Base-by-base conservation (phyloP, 2,113 vertebrate species). In the Eudyptes chrysolophus region DNA sequence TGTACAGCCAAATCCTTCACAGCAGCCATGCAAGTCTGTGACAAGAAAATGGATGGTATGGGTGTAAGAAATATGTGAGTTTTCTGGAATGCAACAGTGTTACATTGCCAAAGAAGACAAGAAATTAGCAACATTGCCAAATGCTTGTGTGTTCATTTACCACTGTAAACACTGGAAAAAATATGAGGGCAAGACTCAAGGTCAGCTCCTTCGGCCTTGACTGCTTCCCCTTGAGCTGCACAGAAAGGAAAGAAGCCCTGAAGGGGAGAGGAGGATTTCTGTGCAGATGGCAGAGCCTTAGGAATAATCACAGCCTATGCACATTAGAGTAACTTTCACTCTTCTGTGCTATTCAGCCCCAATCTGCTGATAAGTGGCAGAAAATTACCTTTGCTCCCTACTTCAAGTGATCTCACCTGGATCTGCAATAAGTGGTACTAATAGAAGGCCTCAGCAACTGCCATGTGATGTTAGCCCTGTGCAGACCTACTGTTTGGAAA, bases 351-450 rank as follows among this genome's bases (percentile, higher is more conserved):
- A 5, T 7, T 74, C 80, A 78, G 61, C 68, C 91, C 89, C 55
- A 81, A n/a, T 62, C 74, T 52, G 62, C 66, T 92, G 92, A 9
- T 44, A 87, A 96, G 81, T 66, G 66, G 60, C 46, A 93, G 87
- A 87, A 83, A 95, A 95, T 94, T 65, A 70, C 74, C 66, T 95
- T 62, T 85, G 46, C 81, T 74, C 65, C 65, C 52, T 65, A 1
- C 65, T 49, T 77, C 22, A 87, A 72, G 57, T 85, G 89, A 65
- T 88, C 49, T 88, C 82, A 97, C 94, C 90, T 97, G 96, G 70
- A 40, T 29, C 79, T 92, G 79, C 78, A 93, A 58, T 42, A 16
- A 83, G 82, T 46, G 88, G 58, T 42, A 6, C 68, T 88, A 70
- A 85, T 14, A 79, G 57, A 34, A 54, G 75, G 54, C 84, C 78